Conservation (phyloP, 1,140 invertebrate species). For the Cecropterus lyciades region DNA sequence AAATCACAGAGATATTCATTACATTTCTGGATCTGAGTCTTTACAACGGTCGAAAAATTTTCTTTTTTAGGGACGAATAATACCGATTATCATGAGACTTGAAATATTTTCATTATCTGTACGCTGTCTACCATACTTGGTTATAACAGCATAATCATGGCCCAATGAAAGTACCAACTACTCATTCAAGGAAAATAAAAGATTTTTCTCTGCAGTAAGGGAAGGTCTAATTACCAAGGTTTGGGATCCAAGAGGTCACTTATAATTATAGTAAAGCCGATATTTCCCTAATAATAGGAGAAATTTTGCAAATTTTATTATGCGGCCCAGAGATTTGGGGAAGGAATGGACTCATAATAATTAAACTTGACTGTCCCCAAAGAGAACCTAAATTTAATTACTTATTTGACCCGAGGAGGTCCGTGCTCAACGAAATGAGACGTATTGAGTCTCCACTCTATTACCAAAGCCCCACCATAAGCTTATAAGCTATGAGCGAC, state of each 20-base stretch:
- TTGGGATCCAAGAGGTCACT: slow-evolving; percentile 11
- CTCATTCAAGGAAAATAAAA: not conserved
- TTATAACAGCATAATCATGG: no score
- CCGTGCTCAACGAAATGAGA: slow-evolving; percentile 26
- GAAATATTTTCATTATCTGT: no score
- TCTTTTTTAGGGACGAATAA: no score
- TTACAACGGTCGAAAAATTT: no score
- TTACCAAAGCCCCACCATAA: not conserved
- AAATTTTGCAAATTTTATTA: slow-evolving; percentile 40
- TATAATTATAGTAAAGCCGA: slow-evolving; percentile 18
- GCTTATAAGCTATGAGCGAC: not conserved
- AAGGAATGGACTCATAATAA: slow-evolving; percentile 46
- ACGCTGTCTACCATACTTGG: no score
- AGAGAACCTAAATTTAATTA: slow-evolving; percentile 55
- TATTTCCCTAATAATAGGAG: slow-evolving; percentile 32
- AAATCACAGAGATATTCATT: no score
- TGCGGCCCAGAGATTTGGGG: slow-evolving; percentile 38
- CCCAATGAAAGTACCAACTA: not conserved
- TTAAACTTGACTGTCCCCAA: slow-evolving; percentile 48
- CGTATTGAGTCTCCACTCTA: slow-evolving; percentile 25
- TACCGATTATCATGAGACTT: no score
- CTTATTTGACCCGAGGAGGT: slow-evolving; percentile 52
- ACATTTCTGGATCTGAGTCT: no score
- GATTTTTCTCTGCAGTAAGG: not conserved
- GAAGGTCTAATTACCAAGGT: not conserved